Conservation (phyloP, 2,113 vertebrate species). For the Cyphomyrus plagiostoma region DNA sequence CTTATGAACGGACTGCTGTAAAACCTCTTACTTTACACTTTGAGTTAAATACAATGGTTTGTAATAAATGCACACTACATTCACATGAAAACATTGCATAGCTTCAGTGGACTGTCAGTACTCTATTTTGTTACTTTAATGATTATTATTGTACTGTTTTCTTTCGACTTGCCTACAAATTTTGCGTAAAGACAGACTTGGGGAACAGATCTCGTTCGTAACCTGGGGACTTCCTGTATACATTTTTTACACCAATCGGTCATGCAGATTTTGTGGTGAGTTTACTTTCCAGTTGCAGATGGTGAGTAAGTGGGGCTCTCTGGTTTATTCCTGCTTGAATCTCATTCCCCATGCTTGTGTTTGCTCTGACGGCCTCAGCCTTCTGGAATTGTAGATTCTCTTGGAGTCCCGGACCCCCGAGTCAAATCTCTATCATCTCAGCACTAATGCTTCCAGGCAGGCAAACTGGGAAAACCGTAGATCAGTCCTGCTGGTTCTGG, state of each 20-base stretch:
- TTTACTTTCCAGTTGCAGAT: neutral
- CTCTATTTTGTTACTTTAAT: neutral
- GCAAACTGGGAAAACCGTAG: no score
- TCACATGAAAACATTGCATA: neutral
- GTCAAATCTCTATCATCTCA: neutral
- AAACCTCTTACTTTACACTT: neutral
- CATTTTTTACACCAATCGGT: neutral
- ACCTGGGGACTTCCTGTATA: neutral
- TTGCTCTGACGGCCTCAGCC: neutral
- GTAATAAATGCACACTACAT: neutral
- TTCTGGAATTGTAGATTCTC: neutral
- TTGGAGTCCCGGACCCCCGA: neutral
- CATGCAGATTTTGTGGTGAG: neutral
- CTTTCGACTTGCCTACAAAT: neutral
- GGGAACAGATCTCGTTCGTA: neutral
- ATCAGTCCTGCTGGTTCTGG: neutral
- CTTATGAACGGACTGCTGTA: neutral
- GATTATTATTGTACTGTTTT: neutral
- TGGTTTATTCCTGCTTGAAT: neutral
- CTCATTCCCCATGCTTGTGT: neutral
- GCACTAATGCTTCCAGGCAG: neutral
- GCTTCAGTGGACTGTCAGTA: neutral
- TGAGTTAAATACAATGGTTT: neutral
- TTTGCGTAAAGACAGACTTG: neutral
- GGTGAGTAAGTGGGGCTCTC: neutral